These are phyloP conservation scores for Sebastes nivosus DNA, from an alignment of 2,797 vertebrate genomes.

Conservation along the genomic window DNA sequence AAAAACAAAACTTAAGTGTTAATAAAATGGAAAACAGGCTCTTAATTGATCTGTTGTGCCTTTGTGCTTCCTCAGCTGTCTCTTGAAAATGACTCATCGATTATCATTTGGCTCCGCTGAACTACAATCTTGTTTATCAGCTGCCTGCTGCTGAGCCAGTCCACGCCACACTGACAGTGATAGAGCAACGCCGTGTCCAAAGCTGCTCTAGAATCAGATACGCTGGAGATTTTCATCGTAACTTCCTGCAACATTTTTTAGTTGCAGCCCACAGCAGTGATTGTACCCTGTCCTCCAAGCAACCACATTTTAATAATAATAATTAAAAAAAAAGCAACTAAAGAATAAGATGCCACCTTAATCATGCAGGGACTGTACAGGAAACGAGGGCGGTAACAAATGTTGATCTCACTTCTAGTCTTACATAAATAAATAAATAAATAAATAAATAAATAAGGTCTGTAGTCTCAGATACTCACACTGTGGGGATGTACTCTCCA, in stretches of 20 bases:
- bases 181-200: neutral
- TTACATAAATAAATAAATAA: conserved; percentile 26
- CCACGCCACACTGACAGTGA: neutral
- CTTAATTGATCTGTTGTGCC: neutral
- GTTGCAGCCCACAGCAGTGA: neutral
- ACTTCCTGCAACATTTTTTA: neutral
- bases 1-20: neutral
- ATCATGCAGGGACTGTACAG: neutral
- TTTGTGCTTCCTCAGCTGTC: neutral
- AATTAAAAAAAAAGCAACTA: neutral
- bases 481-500: conserved; percentile 98
- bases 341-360: neutral
- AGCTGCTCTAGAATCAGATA: conserved; percentile 1
- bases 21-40: neutral
- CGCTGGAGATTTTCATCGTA: neutral
- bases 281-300: neutral
- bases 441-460: conserved; percentile 33
- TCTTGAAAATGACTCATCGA: neutral
- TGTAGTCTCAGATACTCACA: conserved; percentile 88
- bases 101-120: neutral
- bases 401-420: neutral
- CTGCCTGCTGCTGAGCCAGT: neutral
- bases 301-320: neutral
- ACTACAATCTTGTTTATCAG: conserved; percentile 2
- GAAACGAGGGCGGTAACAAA: conserved; percentile 8